These are phyloP conservation scores for Astatotilapia flaviijosephi DNA, from an alignment of 2,113 vertebrate genomes.

Conservation along the genomic window DNA sequence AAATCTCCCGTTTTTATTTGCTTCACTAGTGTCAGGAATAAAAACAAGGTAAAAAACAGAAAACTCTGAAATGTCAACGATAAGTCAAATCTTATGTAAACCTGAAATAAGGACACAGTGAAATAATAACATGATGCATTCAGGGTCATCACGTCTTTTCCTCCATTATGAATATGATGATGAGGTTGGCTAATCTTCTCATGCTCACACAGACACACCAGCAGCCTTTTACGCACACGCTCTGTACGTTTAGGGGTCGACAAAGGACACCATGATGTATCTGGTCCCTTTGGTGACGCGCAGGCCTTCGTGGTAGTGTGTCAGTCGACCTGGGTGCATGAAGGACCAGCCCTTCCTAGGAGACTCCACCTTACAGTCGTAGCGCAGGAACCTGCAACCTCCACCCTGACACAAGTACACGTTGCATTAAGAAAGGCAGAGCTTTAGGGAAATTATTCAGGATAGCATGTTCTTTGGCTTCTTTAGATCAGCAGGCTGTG, in stretches of 20 bases:
- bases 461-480: background rate
- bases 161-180: background rate
- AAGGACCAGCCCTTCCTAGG: conserved; percentile 86
- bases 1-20: background rate
- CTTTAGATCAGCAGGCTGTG: fast-evolving
- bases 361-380: conserved; percentile 77
- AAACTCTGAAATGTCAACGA: background rate
- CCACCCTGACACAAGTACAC: conserved; percentile 72
- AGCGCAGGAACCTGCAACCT: conserved; percentile 83
- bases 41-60: background rate
- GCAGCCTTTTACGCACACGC: background rate
- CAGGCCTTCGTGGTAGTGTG: conserved; percentile 87
- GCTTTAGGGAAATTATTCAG: fast-evolving
- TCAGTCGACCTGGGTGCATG: conserved; percentile 85
- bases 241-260: conserved; percentile 68
- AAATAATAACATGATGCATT: background rate
- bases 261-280: conserved; percentile 92
- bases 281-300: conserved; percentile 80
- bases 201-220: background rate
- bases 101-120: background rate
- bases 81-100: background rate
- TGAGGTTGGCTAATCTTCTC: background rate
- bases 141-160: background rate
- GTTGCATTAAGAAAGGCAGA: fast-evolving
- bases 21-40: background rate